Conservation (phyloP, 2,797 vertebrate genomes). For the Eutrigla gurnardus region DNA sequence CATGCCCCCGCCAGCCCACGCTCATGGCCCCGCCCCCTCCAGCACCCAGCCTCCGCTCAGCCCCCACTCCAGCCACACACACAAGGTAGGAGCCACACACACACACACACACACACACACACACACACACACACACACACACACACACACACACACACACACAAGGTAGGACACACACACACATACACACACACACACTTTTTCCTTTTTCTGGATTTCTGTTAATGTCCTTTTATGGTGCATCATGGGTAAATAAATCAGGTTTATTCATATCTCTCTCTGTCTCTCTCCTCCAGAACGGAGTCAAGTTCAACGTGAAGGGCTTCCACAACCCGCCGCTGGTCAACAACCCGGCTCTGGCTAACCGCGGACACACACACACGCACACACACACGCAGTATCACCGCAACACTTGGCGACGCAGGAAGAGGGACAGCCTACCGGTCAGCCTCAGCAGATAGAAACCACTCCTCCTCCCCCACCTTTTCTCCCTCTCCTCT, state of each 20-base stretch:
- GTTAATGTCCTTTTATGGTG: background rate
- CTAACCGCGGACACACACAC: conserved; percentile 80
- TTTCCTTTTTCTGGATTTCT: too few species aligned
- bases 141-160: conserved; percentile 51
- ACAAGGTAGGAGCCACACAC: conserved; percentile 79
- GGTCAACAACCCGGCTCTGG: conserved; percentile 84
- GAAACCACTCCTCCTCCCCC: conserved; percentile 51
- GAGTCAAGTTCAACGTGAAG: conserved; percentile 92
- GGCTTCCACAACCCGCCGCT: conserved; percentile 88
- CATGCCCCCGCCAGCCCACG: conserved; percentile 80
- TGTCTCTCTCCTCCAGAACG: conserved; percentile 73
- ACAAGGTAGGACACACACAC: conserved; percentile 6
- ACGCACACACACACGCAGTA: conserved; percentile 90
- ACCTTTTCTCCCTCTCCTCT: conserved; percentile 36
- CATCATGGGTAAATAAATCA: background rate
- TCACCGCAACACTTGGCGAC: conserved; percentile 92
- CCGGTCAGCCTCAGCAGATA: conserved; percentile 97
- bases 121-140: background rate
- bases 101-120: conserved; percentile 40
- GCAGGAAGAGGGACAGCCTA: conserved; percentile 94
- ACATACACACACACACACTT: conserved; percentile 13
- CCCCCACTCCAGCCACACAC: conserved; percentile 81
- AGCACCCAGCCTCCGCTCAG: conserved; percentile 82
- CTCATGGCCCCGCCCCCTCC: conserved; percentile 78
- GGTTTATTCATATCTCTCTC: background rate